Percentiles rank a stretch among this genome's conserved stretches.
Conservation (phyloP, 2,888 invertebrate genomes). For the Drosophila greeni region DNA sequence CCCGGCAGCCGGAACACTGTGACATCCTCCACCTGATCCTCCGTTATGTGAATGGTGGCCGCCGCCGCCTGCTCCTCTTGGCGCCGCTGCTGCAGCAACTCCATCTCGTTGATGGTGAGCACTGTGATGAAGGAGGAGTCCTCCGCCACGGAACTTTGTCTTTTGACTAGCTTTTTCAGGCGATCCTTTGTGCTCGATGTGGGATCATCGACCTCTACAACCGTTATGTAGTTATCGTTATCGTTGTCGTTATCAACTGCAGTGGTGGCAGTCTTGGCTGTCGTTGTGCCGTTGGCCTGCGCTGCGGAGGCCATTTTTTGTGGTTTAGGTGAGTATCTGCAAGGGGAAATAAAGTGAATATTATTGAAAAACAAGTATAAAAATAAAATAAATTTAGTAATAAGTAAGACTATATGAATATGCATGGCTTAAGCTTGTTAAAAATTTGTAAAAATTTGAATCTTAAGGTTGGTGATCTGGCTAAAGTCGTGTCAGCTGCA, state of each 20-base stretch:
- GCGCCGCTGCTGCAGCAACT: slow-evolving; percentile 54
- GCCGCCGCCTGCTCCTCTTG: slow-evolving; percentile 18
- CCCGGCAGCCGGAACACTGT: slow-evolving; percentile 91
- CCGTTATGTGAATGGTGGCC: slow-evolving; percentile 36
- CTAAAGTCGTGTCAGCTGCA: neutral
- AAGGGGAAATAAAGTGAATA: neutral
- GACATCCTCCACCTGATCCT: slow-evolving; percentile 84
- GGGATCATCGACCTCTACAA: slow-evolving; percentile 82
- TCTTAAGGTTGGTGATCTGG: neutral
- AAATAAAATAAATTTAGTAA: too few species aligned
- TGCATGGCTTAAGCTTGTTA: neutral
- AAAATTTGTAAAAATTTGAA: neutral
- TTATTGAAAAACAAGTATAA: neutral
- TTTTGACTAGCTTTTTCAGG: slow-evolving; percentile 71
- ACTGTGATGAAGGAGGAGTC: slow-evolving; percentile 82
- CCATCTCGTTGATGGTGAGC: slow-evolving; percentile 81
- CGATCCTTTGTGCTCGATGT: slow-evolving; percentile 73
- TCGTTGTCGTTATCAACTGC: slow-evolving; percentile 78
- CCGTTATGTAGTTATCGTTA: slow-evolving; percentile 81
- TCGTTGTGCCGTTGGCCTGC: slow-evolving; percentile 29
- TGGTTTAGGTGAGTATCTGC: neutral
- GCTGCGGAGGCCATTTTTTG: slow-evolving; percentile 48
- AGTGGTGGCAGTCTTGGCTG: slow-evolving; percentile 32
- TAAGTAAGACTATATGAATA: neutral
- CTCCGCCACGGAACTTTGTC: slow-evolving; percentile 69